Conservation (phyloP, 2,113 vertebrate species). For the Ascaphus truei region DNA sequence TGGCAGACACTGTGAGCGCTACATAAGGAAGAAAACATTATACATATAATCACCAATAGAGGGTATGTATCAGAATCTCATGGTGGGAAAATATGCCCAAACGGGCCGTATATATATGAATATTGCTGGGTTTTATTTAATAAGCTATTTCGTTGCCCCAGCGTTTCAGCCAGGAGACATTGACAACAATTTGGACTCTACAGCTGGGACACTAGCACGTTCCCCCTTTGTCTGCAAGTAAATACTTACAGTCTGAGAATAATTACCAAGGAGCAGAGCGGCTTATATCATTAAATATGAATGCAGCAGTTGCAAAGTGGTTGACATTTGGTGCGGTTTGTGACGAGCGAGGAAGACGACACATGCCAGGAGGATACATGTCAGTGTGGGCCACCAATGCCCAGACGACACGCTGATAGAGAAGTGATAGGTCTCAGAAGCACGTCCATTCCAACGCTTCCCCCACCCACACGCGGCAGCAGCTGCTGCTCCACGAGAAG, state of each 20-base stretch:
- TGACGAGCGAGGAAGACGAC: not conserved
- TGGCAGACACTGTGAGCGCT: too few relatives aligned
- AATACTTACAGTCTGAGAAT: not conserved
- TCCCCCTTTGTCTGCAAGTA: not conserved
- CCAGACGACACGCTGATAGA: not conserved
- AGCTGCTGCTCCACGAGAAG: not conserved
- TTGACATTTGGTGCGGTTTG: not conserved
- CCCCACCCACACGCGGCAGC: not conserved
- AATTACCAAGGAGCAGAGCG: not conserved
- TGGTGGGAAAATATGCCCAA: too few relatives aligned
- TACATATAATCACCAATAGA: too few relatives aligned
- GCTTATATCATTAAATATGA: conserved; percentile 18
- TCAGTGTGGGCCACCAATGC: not conserved
- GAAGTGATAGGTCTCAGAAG: not conserved
- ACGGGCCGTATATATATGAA: too few relatives aligned
- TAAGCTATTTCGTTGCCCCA: too few relatives aligned
- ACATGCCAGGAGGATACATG: not conserved
- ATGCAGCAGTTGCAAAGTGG: not conserved
- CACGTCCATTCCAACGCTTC: not conserved
- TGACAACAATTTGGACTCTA: too few relatives aligned
- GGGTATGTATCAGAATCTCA: too few relatives aligned
- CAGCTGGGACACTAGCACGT: conserved; percentile 40
- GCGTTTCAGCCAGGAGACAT: too few relatives aligned
- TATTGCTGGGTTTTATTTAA: too few relatives aligned
- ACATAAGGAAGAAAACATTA: too few relatives aligned